These are phyloP conservation scores for Gymnogyps californianus DNA, from an alignment of 2,113 vertebrate species.

Conservation along the genomic window DNA sequence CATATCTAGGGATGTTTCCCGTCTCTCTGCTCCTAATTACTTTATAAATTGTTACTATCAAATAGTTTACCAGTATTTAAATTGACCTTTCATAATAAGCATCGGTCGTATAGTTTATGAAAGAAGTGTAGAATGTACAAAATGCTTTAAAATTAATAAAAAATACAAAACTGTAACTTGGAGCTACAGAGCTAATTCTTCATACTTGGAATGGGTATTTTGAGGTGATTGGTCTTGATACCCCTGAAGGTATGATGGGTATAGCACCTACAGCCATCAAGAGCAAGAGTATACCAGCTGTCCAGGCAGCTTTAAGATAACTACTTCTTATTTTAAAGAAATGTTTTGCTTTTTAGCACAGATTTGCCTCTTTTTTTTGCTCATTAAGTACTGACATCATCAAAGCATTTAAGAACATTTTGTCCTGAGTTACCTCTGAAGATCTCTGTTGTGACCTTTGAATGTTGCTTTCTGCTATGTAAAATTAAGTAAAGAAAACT, in stretches of 20 bases:
- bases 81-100: neutral
- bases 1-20: neutral
- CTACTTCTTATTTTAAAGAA: neutral
- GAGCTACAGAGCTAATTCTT: neutral
- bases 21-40: neutral
- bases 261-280: neutral
- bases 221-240: neutral
- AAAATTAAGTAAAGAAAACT: neutral
- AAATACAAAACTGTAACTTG: neutral
- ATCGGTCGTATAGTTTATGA: fast-evolving
- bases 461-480: neutral
- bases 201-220: neutral
- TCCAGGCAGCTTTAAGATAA: neutral
- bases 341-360: neutral
- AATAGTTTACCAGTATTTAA: neutral
- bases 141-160: neutral
- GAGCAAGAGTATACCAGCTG: neutral
- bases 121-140: neutral
- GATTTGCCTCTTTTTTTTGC: neutral
- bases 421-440: neutral
- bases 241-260: neutral
- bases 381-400: neutral
- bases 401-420: neutral
- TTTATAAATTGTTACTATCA: neutral
- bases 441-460: neutral